A percentile compares a stretch with the other conserved stretches of the same genome.
Conservation (phyloP, 2,113 vertebrate species). For the Sciurus niger region DNA sequence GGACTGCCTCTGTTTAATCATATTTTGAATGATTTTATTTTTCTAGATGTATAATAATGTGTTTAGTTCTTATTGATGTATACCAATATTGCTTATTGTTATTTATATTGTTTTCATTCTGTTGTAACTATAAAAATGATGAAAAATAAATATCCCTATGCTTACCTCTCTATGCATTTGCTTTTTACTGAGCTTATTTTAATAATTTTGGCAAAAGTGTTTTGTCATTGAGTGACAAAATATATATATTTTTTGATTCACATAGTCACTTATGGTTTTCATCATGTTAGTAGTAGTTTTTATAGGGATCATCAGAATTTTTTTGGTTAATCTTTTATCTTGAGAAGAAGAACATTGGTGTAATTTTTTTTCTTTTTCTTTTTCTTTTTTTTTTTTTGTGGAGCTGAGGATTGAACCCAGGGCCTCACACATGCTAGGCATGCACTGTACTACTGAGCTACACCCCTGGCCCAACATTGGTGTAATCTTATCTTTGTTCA, state of each 20-base stretch:
- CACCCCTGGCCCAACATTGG: background rate
- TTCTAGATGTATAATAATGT: background rate
- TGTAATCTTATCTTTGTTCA: background rate
- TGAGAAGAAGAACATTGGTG: slow-evolving; percentile 14
- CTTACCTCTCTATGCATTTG: slow-evolving; percentile 38
- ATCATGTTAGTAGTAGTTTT: background rate
- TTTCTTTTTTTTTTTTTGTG: too few species aligned
- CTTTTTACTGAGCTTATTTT: slow-evolving; percentile 60
- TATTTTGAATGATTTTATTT: background rate
- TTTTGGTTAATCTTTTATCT: slow-evolving; percentile 28
- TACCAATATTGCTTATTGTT: background rate
- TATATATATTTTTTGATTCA: background rate
- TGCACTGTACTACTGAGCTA: too few species aligned
- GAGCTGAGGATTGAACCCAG: too few species aligned
- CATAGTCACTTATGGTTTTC: background rate
- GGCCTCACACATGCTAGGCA: too few species aligned
- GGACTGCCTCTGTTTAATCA: background rate
- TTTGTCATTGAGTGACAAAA: slow-evolving; percentile 28
- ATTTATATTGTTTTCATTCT: background rate
- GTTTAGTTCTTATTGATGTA: background rate
- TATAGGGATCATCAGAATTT: background rate
- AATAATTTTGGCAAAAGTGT: slow-evolving; percentile 23
- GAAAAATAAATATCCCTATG: slow-evolving; percentile 67
- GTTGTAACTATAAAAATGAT: background rate
- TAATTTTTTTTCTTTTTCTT: background rate